Base-by-base conservation (phyloP, 2,797 vertebrate genomes). In the Galaxias olidus region DNA sequence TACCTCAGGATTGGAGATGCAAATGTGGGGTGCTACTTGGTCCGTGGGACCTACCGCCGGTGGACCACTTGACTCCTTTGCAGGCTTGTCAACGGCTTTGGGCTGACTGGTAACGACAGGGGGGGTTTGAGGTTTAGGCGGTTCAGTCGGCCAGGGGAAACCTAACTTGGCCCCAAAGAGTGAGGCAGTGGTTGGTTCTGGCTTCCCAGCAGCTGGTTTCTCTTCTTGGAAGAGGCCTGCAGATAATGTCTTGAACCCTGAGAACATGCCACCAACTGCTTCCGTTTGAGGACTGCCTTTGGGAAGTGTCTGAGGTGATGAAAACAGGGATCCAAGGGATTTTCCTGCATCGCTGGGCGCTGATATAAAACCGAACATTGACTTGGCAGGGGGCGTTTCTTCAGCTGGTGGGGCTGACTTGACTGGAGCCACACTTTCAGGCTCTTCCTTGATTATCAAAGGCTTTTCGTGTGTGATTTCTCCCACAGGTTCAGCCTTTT, bases 211-310 rank as follows among this genome's bases (percentile, higher is more conserved):
- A 65, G 20, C 69, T 11, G 66, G 52, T 55, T 91, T 94, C 63
- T 92, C 91, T 13, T 96, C 93, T 71, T 96, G 94, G 92, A 97
- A 97, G 0, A 98, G 73, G 54, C 88, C 77, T 1, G 89, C 87
- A 76, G 96, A 98, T 49, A 99, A 79, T 11, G 91, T 94, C 87
- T 94, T 97, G 61, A 97, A 90, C 69, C 93, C 91, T 56, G 93
- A 94, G 65, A 96, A 86, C 0, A 98, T 84, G 41, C 93, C 82
- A 70, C 91, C 79, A 12, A 79, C 72, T 59, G 74, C 77, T 69
- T 90, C 88, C 45, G 86, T 71, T 68, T 86, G 90, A 83, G 75
- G 84, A 74, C 69, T 86, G 71, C 66, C 77, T 51, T 84, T 85
- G 52, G 89, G 72, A 50, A 86, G 19, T 15, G 84, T 71, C 52